Evolutionary conservation across 2,888 invertebrate species (phyloP), one percentile per base, ranked within the genome.

Genomic region (Cryptocheilus praepositus): DNA sequence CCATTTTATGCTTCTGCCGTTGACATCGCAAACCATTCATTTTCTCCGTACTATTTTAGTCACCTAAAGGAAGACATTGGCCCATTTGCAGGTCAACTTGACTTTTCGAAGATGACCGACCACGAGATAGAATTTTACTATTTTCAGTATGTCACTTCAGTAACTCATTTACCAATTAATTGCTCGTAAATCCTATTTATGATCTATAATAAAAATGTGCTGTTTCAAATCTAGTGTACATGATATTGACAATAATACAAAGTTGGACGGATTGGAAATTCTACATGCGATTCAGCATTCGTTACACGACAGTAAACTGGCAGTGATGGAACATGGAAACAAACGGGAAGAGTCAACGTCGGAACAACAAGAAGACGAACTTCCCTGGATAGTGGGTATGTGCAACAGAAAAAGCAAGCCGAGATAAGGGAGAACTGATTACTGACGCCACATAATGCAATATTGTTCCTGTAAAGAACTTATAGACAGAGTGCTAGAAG

Each of bases 241-340:
- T 82, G 98, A 98, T 86, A 94, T 94, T 74, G 97, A 98, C 86
- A 95, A 94, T 85, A 97, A 98, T 86, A 94, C 94, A 0, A 95
- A 94, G 83, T 89, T 98, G 68, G 98, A 98, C 87, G 98, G 98
- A 0, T 89, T 97, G 68, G 98, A 98, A 90, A 92, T 98, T 83
- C 89, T 97, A 61, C 92, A 95, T 89, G 96, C 96, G 0, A 92
- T 96, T 70, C 92, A 93, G 61, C 96, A 96, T 83, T 94, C 94
- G 43, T 93, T 93, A 71, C 92, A 94, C 67, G 91, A 93, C 5
- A 36, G 36, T 11, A 63, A 68, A 45, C 44, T 61, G 1, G 22
- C 49, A 3, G 61, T 63, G 4, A 15, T 54, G 19, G 65, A 70
- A 19, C 46, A 64, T 28, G 56, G 90, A 8, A 90, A 84, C 19